Evolutionary conservation across 1,140 invertebrate genomes (phyloP).

Genomic region (Drosophila navojoa): DNA sequence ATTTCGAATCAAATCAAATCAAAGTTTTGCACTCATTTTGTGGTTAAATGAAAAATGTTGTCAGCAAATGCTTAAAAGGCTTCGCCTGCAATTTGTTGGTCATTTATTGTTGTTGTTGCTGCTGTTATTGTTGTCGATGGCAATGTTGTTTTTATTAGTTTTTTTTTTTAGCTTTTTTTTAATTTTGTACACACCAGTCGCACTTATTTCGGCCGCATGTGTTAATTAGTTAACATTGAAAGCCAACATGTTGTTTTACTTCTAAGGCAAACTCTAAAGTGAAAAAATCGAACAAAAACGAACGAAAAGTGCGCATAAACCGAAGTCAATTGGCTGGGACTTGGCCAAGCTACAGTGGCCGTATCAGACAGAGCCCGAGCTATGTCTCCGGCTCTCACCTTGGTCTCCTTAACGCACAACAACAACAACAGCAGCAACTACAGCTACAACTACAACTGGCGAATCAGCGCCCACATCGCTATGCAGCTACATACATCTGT

Average conservation of each 20-base stretch:
- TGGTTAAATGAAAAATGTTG: conserved; percentile 26
- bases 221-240: conserved; percentile 73
- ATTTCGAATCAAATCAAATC: not conserved
- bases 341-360: conserved; percentile 32
- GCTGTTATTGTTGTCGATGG: conserved; percentile 21
- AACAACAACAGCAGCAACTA: too few relatives aligned
- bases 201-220: conserved; percentile 41
- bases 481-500: not conserved
- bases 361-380: conserved; percentile 16
- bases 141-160: not conserved
- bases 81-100: conserved; percentile 1
- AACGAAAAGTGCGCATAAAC: conserved; percentile 12
- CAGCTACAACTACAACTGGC: not conserved
- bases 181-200: conserved; percentile 30
- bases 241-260: conserved; percentile 39
- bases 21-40: conserved; percentile 28
- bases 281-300: conserved; percentile 11
- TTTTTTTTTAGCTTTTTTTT: not conserved
- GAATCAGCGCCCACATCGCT: conserved; percentile 17
- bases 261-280: conserved; percentile 19
- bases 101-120: not conserved
- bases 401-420: conserved; percentile 39
- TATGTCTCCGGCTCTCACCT: conserved; percentile 47
- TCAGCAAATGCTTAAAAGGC: conserved; percentile 25
- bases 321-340: conserved; percentile 30